A percentile compares a stretch with the other conserved stretches of the same genome.
Conservation (phyloP, 2,888 invertebrate genomes). For the Brachylomia viminalis region DNA sequence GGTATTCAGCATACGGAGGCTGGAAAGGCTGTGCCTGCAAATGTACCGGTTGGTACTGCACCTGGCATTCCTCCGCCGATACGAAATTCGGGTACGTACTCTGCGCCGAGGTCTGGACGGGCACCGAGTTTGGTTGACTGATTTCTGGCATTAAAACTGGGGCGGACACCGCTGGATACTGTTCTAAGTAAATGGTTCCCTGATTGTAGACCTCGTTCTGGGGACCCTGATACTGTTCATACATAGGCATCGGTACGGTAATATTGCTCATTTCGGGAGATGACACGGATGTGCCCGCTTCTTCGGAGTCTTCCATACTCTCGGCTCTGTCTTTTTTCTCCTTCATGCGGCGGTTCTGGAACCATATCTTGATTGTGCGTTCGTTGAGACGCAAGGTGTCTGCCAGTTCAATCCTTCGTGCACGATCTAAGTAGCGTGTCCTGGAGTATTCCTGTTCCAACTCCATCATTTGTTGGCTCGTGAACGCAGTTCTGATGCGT, state of each 20-base stretch:
- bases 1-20: conserved; percentile 60
- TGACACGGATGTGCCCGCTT: conserved; percentile 75
- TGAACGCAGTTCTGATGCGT: conserved; percentile 94
- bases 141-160: conserved; percentile 52
- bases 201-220: conserved; percentile 67
- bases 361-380: conserved; percentile 94
- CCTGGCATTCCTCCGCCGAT: conserved; percentile 63
- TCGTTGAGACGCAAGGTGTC: conserved; percentile 74
- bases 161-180: conserved; percentile 68
- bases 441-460: conserved; percentile 94
- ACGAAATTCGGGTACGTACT: conserved; percentile 65
- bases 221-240: conserved; percentile 68
- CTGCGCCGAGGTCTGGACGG: conserved; percentile 48
- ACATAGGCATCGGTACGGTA: conserved; percentile 64
- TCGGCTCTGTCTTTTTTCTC: conserved; percentile 91
- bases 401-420: conserved; percentile 92
- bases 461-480: conserved; percentile 93
- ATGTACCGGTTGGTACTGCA: conserved; percentile 67
- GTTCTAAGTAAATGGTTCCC: conserved; percentile 70
- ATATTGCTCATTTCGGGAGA: conserved; percentile 68
- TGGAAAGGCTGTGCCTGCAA: conserved; percentile 68
- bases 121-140: conserved; percentile 44
- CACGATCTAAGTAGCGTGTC: conserved; percentile 93
- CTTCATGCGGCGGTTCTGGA: conserved; percentile 95
- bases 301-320: conserved; percentile 75